These are phyloP conservation scores for Coregonus clupeaformis DNA, from an alignment of 2,113 vertebrate genomes.

Conservation along the genomic window DNA sequence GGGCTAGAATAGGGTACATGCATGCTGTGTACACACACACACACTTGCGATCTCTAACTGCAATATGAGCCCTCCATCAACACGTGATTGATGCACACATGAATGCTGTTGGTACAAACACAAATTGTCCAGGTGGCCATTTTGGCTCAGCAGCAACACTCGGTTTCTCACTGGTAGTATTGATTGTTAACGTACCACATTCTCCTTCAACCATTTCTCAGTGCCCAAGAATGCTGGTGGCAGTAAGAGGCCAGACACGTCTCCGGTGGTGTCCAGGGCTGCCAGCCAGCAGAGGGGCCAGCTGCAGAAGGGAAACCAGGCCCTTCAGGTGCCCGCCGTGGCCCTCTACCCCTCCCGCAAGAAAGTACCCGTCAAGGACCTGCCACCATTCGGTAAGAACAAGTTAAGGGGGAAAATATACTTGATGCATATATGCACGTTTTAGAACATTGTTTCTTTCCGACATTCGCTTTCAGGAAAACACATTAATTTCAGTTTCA, in stretches of 20 bases:
- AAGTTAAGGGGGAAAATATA: background rate
- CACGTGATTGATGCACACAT: conserved; percentile 70
- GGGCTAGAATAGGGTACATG: too few species aligned
- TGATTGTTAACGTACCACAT: background rate
- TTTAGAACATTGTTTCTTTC: too few species aligned
- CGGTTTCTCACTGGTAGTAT: background rate
- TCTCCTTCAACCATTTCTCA: conserved; percentile 43
- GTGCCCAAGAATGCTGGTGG: conserved; percentile 91
- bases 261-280: conserved; percentile 88
- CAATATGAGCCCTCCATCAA: conserved; percentile 95
- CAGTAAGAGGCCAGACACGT: conserved; percentile 88
- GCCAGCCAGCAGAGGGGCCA: conserved; percentile 80
- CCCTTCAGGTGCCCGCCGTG: conserved; percentile 89
- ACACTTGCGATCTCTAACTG: conserved; percentile 34
- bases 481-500: background rate
- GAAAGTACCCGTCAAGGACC: conserved; percentile 94
- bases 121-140: too few species aligned
- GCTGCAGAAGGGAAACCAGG: conserved; percentile 80
- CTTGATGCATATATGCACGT: too few species aligned
- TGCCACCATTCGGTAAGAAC: conserved; percentile 92
- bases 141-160: too few species aligned
- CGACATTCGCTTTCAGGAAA: too few species aligned
- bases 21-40: too few species aligned
- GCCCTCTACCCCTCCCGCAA: conserved; percentile 92
- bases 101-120: background rate